Base-by-base conservation (phyloP, 2,888 invertebrate species). In the Uloborus plumipes region DNA sequence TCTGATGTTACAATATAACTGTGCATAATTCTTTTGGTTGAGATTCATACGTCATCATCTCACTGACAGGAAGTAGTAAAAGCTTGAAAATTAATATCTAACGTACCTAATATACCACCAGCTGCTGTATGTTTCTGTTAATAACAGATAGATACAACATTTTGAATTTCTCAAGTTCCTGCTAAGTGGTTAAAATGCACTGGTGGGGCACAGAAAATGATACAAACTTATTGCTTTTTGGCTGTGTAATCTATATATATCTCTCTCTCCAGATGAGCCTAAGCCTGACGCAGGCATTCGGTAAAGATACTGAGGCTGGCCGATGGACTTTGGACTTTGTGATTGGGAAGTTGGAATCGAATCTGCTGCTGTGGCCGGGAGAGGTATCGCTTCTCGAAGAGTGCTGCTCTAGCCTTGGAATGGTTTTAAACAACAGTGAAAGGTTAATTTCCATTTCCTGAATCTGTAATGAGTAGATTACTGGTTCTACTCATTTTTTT, bases 231-330 rank as follows among this genome's bases (percentile, higher is more conserved):
- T 39, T 9, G 85, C 75, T 88, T 66, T 67, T 16, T 59, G 50
- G 39, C 70, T 55, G 47, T n/a, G n/a, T n/a, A n/a, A 62, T 55
- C 58, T 49, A 14, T 53, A 22, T 53, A 0, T 20, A 6, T 58
- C 16, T 62, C n/a, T 61, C 88, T 16, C 67, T 88, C 51, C 89
- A 93, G 91, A 90, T 93, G 78, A 93, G 93, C 88, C 90, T 91
- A 39, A 90, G 91, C 7, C 87, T 94, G 47, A 88, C 91, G 50
- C 90, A 92, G 71, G 92, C 92, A 39, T 93, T 94, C 88, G 93
- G 93, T 3, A 90, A 90, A 79, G 92, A 93, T 85, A 92, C 93
- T n/a, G 92, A 92, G 53, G 92, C 93, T 64, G 92, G 92, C 0
- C 89, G 90, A 62, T 92, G 93, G 91, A 90, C 92, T 1, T 89